Percentiles rank a stretch among this genome's conserved stretches.
phyloP scores from a whole-genome alignment of 2,113 vertebrate genomes.

The Eira barbara region DNA sequence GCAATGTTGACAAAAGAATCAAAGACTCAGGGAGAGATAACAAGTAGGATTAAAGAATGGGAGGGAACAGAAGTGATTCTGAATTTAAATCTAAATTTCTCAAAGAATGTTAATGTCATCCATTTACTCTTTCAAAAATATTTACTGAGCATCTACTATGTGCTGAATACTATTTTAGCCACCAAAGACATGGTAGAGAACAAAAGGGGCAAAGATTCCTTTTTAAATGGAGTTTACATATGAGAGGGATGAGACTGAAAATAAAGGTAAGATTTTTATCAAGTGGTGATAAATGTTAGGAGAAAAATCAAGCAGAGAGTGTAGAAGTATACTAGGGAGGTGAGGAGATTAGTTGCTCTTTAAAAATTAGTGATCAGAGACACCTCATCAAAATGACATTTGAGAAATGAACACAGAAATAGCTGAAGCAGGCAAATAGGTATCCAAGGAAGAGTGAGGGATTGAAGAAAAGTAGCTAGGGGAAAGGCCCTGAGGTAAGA shows the following conservation, averaged over 20 bases:
- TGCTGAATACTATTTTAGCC: background rate
- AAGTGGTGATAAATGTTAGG: background rate
- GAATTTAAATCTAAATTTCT: background rate
- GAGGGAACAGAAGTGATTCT: background rate
- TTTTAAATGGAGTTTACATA: background rate
- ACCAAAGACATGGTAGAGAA: background rate
- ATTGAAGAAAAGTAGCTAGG: background rate
- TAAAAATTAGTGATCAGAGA: background rate
- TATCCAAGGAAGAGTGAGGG: background rate
- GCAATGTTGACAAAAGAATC: background rate
- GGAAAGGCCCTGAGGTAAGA: background rate
- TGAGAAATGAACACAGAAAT: background rate
- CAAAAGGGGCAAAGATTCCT: background rate
- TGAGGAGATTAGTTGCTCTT: background rate
- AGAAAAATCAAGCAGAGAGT: background rate
- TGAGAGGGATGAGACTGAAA: background rate
- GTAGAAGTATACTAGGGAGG: background rate
- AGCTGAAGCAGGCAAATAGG: background rate
- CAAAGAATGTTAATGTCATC: background rate
- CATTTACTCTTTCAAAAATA: background rate
- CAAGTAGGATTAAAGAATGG: background rate
- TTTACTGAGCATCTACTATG: background rate
- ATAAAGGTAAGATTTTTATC: background rate
- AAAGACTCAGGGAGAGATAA: background rate
- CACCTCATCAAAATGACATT: background rate